Base-by-base conservation (phyloP, 2,888 invertebrate species). In the Acleris literana region DNA sequence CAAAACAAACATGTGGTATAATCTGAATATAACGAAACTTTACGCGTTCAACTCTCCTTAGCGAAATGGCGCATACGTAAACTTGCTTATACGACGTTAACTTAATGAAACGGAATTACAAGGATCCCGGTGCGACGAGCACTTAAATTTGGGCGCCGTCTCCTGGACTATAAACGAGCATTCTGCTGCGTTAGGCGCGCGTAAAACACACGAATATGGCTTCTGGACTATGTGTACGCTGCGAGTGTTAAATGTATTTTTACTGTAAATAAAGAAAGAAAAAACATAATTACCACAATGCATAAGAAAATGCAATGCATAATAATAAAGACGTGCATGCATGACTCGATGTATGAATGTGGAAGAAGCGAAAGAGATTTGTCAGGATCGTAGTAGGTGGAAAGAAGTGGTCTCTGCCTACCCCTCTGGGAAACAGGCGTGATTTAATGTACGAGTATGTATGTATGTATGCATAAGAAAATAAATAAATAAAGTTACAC, bases 101-200 rank as follows among this genome's bases (percentile, higher is more conserved):
- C 81, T 87, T 87, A 86, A 88, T 88, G 87, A 86, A 87, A 84
- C 79, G 81, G 81, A 84, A 87, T 87, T 61, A 61, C 66, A 66
- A 55, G 58, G 49, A 49, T 43, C 58, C 48, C 39, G 22, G 54
- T 54, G 64, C 59, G 54, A 60, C 48, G 57, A 77, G 77, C 82
- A 82, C 84, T 86, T 80, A 82, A 85, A 85, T 87, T 87, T 83
- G 86, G 84, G 78, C 82, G 72, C 75, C 81, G 80, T 81, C 83
- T 84, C 78, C 71, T 70, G 70, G 77, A 74, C 85, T 80, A 85
- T 88, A 86, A 88, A 84, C 80, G 78, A 77, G 74, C 79, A 74
- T 84, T 83, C 75, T 75, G 77, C 75, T 76, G 76, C 74, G 79
- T 84, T 82, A 83, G 76, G 74, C 68, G 75, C 71, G 73, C 79